A percentile compares a stretch with the other conserved stretches of the same genome.
Conservation (phyloP, 1,140 invertebrate genomes). For the Nephotettix cincticeps region DNA sequence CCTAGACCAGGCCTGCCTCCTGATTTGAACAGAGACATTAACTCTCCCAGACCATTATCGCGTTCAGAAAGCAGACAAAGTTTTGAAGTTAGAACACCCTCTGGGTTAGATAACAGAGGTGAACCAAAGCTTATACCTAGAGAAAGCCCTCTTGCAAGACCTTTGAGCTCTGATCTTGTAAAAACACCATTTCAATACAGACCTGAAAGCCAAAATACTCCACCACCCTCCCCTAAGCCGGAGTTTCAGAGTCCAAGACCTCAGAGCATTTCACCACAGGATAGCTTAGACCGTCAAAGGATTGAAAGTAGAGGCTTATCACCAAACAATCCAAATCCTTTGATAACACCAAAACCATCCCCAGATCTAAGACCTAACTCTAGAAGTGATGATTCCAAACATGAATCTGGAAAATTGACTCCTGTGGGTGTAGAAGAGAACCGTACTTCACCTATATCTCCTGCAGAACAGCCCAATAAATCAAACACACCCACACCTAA, state of each 20-base stretch:
- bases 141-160: not conserved
- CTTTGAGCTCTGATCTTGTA: not conserved
- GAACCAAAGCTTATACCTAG: not conserved
- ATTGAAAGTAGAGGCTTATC: not conserved
- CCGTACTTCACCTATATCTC: not conserved
- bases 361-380: not conserved
- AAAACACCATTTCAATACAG: conserved; percentile 14
- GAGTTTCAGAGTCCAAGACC: conserved; percentile 11
- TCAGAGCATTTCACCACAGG: not conserved
- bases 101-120: not conserved
- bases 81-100: conserved; percentile 2
- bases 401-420: conserved; percentile 10
- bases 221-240: conserved; percentile 6
- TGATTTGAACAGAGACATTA: not conserved
- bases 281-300: not conserved
- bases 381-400: not conserved
- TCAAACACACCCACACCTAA: not conserved
- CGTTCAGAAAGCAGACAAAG: conserved; percentile 13
- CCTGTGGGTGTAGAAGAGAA: not conserved
- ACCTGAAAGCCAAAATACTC: not conserved
- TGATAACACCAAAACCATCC: not conserved
- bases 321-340: not conserved
- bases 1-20: conserved; percentile 1
- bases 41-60: not conserved
- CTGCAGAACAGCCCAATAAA: not conserved